Base-by-base conservation (phyloP, 2,113 vertebrate genomes). In the Periophthalmodon schlosseri region DNA sequence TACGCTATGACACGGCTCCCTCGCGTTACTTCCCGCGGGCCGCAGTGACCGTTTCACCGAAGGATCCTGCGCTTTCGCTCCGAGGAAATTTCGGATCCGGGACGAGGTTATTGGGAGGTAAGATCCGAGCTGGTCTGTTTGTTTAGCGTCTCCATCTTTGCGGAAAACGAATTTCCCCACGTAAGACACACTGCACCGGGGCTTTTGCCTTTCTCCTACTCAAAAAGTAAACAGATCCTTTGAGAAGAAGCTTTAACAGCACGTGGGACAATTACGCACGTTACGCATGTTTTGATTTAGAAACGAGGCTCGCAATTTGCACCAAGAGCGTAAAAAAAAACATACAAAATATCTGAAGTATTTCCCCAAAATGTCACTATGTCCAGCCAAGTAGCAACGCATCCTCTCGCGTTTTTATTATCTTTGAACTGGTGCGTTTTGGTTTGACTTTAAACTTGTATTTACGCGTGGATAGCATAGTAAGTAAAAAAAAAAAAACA, bases 61-160 rank as follows among this genome's bases (percentile, higher is more conserved):
- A 75, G 84, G 79, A 84, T 78, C 46, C 80, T 64, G 84, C 78
- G 69, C 72, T 83, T 84, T 67, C 80, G 82, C 72, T 78, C 76
- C 36, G 36, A 4, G 82, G 86, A 81, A 78, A 73, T 65, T 69
- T 77, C 10, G 71, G 82, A 16, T 7, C 13, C 65, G 36, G 11
- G 58, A 16, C 80, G 79, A 73, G 85, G 82, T 78, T 71, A 63
- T 77, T 61, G 1, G 12, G 54, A 87, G 89, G 91, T 91, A 84
- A 90, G 89, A 85, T 44, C 33, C 24, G 20, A 2, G 8, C 1
- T 36, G 28, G 2, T 34, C 1, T 15, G 58, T 44, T 44, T 44
- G 39, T 44, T 10, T 44, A 10, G 39, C 39, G 8, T 44, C 39
- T 7, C 39, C 39, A 10, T 44, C 8, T 44, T 44, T 44, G 39